Base-by-base conservation (phyloP, 2,888 invertebrate species). In the Meloe dianella region DNA sequence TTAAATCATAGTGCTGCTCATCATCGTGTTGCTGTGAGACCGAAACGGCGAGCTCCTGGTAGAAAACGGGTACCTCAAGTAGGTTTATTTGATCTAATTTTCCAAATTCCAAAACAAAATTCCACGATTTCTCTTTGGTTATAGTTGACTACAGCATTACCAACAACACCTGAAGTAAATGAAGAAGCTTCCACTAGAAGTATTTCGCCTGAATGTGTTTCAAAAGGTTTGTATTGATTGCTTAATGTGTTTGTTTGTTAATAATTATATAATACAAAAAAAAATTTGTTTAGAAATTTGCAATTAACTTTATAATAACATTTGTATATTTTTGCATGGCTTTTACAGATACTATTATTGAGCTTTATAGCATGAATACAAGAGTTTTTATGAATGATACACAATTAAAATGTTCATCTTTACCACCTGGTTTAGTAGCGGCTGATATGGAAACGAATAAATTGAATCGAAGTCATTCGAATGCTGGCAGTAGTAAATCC, bases 1-100 rank as follows among this genome's bases (percentile, higher is more conserved):
- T 86, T 93, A 75, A 92, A 91, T 78, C 93, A 93, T 84, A 90
- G 91, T 68, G 93, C 93, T 58, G 93, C 93, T 65, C 89, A 88
- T 75, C 93, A 93, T 85, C 91, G 91, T 84, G 93, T 93, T 87
- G 89, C 93, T 60, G 89, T 93, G 66, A 87, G 91, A 58, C 93
- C 93, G 27, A 88, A 90, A 70, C 87, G 92, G 75, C 92, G 91
- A 70, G 90, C 91, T 29, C 91, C 92, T 6, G 82, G 91, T 60
- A 87, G 90, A 77, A 89, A 90, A 82, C 86, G 89, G 81, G 86
- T 85, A 14, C 81, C 84, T 65, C 86, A 86, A 82, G 87, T 87
- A 71, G 63, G 20, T 2, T n/a, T 27, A 27, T 17, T 41, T 17
- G 5, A 1, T 41, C 12, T 1, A 30, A 9, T 32, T 32, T 0